Conservation (phyloP, 2,113 vertebrate species). For the Indri indri region DNA sequence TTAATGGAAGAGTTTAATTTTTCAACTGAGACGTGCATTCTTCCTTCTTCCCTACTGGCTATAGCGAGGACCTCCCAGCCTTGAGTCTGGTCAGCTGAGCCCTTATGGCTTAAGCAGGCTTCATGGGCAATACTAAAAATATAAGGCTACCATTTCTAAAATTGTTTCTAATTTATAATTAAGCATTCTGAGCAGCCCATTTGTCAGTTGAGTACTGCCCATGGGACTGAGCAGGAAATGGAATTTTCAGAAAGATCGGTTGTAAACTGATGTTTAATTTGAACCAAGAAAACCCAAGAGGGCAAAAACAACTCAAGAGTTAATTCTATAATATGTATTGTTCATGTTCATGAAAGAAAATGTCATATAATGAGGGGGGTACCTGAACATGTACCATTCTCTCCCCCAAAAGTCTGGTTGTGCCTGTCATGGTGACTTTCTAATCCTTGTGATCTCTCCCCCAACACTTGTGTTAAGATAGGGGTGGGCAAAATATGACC, state of each 20-base stretch:
- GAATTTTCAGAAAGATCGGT: not conserved
- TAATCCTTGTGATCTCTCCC: not conserved
- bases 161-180: not conserved
- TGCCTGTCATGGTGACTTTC: not conserved
- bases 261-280: not conserved
- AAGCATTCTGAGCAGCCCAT: not conserved
- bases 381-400: not conserved
- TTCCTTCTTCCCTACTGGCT: not conserved
- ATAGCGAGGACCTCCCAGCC: not conserved
- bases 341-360: not conserved
- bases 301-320: not conserved
- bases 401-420: not conserved
- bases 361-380: too few relatives aligned
- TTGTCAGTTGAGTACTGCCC: not conserved
- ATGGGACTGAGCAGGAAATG: not conserved
- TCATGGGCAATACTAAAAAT: not conserved
- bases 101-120: not conserved
- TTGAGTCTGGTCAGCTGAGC: not conserved
- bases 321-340: not conserved
- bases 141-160: not conserved
- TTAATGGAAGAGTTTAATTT: not conserved
- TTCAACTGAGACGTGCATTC: not conserved
- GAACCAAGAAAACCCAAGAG: not conserved
- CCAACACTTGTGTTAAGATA: not conserved
- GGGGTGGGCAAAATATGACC: not conserved